Base-by-base conservation (phyloP, 2,113 vertebrate genomes). In the Hippocampus comes region DNA sequence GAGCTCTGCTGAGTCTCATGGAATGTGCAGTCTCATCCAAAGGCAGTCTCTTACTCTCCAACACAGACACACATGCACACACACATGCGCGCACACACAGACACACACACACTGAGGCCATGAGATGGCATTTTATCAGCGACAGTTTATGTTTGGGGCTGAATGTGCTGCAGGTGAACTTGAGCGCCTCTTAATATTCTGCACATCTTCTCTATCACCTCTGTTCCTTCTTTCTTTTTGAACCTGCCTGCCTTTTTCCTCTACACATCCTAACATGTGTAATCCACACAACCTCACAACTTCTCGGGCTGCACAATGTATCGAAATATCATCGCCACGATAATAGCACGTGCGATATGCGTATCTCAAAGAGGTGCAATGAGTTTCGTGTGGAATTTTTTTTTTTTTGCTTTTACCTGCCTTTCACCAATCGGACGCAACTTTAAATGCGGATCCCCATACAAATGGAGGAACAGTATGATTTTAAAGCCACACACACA, bases 101-200 rank as follows among this genome's bases (percentile, higher is more conserved):
- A 18, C 60, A 27, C 66, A 38, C 53, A 72, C 46, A 25, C 41
- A 11, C 21, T 1, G 56, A 78, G 42, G 72, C 53, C 0, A 68
- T 72, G 66, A 82, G 73, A 49, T 78, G 79, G 83, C 85, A 86
- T 86, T 89, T 87, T 88, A 85, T 88, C 82, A 82, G 64, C 80
- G 84, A 87, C 82, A 81, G 77, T 84, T 27, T 84, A 78, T 84
- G 83, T 88, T 88, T 88, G 86, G 80, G 76, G 75, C 82, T 88
- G 82, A 88, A 88, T 82, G 74, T 75, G 77, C 73, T 87, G 82
- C 82, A 90, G 84, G 86, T 88, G 88, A 85, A 87, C 78, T 82
- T 72, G 81, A 86, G 83, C 68, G 34, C 61, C 78, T 73, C 87
- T 88, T 87, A 88, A 86, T 90, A 86, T 89, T 90, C 85, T 80